Conservation (phyloP, 2,797 vertebrate species). For the Poliocrania exsul region DNA sequence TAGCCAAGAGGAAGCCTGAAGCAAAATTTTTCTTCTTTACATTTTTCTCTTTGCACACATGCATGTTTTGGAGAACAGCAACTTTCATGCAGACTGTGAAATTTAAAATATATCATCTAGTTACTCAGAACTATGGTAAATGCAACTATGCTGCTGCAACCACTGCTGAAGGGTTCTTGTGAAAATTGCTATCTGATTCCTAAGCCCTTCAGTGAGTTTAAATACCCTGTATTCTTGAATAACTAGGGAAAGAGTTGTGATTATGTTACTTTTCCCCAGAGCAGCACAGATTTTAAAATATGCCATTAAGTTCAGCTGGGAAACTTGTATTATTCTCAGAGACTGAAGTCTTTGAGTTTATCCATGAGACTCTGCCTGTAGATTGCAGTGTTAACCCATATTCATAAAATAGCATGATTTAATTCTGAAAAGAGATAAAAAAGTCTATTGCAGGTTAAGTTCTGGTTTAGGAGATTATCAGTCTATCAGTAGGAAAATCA, state of each 20-base stretch:
- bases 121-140: background rate
- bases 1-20: background rate
- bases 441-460: background rate
- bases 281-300: background rate
- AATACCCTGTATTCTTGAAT: background rate
- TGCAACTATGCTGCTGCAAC: background rate
- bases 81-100: background rate
- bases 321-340: background rate
- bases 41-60: background rate
- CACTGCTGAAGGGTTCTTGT: background rate
- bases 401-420: background rate
- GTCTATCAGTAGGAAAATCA: background rate
- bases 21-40: background rate
- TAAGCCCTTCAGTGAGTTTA: background rate
- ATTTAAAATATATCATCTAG: background rate
- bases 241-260: background rate
- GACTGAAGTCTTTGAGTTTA: background rate
- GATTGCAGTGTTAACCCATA: background rate
- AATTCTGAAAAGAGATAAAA: background rate
- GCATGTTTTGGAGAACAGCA: background rate
- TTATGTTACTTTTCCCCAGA: background rate
- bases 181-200: background rate
- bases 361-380: background rate
- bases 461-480: background rate
- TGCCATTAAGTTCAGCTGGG: background rate